Base-by-base conservation (phyloP, 2,113 vertebrate species). In the Siniperca chuatsi region DNA sequence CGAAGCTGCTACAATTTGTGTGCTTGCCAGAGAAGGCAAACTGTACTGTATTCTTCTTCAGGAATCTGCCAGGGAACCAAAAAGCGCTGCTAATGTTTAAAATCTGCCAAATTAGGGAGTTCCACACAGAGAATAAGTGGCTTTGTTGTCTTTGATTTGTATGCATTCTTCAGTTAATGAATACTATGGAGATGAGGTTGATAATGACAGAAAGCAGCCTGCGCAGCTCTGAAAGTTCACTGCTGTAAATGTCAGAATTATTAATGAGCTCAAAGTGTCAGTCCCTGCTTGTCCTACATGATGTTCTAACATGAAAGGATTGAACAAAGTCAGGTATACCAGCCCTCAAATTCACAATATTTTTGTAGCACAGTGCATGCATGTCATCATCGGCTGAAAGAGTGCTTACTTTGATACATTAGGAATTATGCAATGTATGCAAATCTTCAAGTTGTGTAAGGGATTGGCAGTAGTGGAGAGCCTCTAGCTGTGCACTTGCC, bases 201-300 rank as follows among this genome's bases (percentile, higher is more conserved):
- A 78, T 92, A 84, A 87, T 91, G 92, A 88, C 87, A 79, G 87
- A 80, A 81, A 75, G 62, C 81, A 42, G 83, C 61, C 46, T n/a
- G 76, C 40, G 33, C 67, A 25, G 84, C 85, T 79, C 78, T 9
- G 35, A 91, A 88, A 90, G 89, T 92, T 93, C 90, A 91, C 62
- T 33, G 54, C 71, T 62, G 78, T 84, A 94, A 94, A 95, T 95
- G 91, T 90, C 86, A 86, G 87, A 70, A 85, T 82, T 83, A 67
- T 75, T 85, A 88, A 81, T 60, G 78, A 88, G 90, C 83, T 81
- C 71, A 23, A 66, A 61, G 81, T 50, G 81, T 79, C 84, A 25
- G 58, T 35, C 66, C 76, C 40, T 11, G 77, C 77, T 40, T 78
- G 81, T 78, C 69, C 70, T 50, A 77, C 84, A 86, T 66, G 79